Conservation (phyloP, 2,888 invertebrate genomes). For the Eudasyphora cyanicolor region DNA sequence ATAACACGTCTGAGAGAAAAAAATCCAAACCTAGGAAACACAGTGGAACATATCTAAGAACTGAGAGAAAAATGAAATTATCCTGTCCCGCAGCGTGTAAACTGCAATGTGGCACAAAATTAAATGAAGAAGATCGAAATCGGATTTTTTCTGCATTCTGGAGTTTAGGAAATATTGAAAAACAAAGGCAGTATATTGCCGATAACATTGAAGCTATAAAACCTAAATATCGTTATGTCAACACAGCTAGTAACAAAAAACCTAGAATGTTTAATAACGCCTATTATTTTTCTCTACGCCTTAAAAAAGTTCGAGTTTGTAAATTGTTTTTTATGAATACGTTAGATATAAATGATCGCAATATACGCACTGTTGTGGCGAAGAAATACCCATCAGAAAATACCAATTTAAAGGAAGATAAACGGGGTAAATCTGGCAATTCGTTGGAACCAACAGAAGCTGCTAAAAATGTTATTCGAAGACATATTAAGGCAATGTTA, state of each 20-base stretch:
- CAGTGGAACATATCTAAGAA: no score
- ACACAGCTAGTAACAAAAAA: not conserved
- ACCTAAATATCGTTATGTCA: not conserved
- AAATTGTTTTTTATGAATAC: not conserved
- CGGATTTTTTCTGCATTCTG: not conserved
- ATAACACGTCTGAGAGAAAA: no score
- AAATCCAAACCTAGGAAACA: no score
- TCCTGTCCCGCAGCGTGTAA: not conserved
- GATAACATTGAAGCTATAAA: not conserved
- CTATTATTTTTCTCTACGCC: not conserved
- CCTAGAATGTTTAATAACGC: not conserved
- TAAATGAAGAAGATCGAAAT: not conserved
- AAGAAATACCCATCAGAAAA: no score
- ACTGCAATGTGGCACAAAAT: not conserved
- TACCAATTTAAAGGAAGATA: no score
- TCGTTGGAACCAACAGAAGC: no score
- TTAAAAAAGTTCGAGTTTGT: not conserved
- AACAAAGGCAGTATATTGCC: not conserved
- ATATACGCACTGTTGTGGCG: not conserved
- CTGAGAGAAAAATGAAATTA: not conserved
- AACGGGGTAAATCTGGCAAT: no score
- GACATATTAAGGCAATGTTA: no score
- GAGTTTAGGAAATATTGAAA: not conserved
- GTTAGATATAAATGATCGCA: not conserved
- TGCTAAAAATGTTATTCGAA: no score